phyloP scores from a whole-genome alignment of 1,140 invertebrate genomes.

The Aplysia californica region DNA sequence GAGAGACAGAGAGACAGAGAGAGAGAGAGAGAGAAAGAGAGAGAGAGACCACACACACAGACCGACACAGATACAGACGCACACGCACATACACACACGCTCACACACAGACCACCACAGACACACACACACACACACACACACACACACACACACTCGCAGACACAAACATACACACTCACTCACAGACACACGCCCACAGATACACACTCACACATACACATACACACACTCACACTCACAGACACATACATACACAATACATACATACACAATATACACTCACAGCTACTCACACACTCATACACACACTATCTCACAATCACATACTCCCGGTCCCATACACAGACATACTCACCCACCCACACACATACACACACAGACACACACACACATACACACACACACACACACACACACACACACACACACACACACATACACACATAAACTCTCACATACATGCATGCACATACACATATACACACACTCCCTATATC shows the following conservation, averaged over 20 bases:
- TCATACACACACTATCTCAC: background rate
- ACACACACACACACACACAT: conserved; percentile 1
- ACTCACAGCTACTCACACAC: background rate
- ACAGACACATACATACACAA: no score
- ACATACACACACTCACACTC: no score
- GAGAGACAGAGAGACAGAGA: no score
- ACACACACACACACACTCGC: background rate
- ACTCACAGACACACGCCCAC: no score
- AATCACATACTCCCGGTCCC: background rate
- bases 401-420: background rate
- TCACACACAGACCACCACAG: no score
- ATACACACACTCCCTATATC: no score
- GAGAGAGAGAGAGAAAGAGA: no score
- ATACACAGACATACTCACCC: background rate
- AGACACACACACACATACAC: background rate
- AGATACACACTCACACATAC: no score
- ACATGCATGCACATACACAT: background rate
- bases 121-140: background rate
- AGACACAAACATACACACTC: no score
- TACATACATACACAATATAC: background rate
- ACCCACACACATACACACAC: background rate
- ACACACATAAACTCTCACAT: no score
- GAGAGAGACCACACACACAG: no score
- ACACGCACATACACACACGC: no score
- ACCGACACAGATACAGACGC: conserved; percentile 1